phyloP scores from a whole-genome alignment of 2,888 invertebrate species.

The Melinaea marsaeus region DNA sequence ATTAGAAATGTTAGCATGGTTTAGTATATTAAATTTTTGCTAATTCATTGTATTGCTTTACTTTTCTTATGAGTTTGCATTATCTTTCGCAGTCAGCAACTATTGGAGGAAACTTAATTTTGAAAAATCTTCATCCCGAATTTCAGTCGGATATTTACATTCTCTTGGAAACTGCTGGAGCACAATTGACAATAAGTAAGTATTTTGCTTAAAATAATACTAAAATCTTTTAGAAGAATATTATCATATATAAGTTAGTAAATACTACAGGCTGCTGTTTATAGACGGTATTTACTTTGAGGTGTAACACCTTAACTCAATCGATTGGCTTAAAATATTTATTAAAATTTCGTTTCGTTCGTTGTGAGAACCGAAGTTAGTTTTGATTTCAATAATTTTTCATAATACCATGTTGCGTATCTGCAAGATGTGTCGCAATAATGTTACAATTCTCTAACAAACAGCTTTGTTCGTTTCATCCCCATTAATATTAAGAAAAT shows the following conservation, averaged over 20 bases:
- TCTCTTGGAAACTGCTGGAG: conserved; percentile 75
- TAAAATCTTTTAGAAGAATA: background rate
- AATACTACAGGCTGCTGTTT: too few species aligned
- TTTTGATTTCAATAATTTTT: too few species aligned
- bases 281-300: too few species aligned
- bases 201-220: conserved; percentile 9
- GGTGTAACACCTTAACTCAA: too few species aligned
- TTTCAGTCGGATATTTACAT: conserved; percentile 84
- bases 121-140: conserved; percentile 78
- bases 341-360: too few species aligned
- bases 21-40: background rate
- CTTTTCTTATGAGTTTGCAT: background rate
- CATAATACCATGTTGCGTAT: too few species aligned
- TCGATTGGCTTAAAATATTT: too few species aligned
- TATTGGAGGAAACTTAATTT: conserved; percentile 82
- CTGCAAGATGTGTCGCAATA: too few species aligned
- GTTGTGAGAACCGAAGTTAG: background rate
- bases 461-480: too few species aligned
- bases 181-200: conserved; percentile 73
- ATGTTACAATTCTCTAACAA: too few species aligned
- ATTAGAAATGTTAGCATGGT: conserved; percentile 82
- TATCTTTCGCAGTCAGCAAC: conserved; percentile 71
- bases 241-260: background rate
- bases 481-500: too few species aligned
- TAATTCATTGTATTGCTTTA: background rate